Conservation (phyloP, 1,140 invertebrate genomes). For the Drosophila ironensis region DNA sequence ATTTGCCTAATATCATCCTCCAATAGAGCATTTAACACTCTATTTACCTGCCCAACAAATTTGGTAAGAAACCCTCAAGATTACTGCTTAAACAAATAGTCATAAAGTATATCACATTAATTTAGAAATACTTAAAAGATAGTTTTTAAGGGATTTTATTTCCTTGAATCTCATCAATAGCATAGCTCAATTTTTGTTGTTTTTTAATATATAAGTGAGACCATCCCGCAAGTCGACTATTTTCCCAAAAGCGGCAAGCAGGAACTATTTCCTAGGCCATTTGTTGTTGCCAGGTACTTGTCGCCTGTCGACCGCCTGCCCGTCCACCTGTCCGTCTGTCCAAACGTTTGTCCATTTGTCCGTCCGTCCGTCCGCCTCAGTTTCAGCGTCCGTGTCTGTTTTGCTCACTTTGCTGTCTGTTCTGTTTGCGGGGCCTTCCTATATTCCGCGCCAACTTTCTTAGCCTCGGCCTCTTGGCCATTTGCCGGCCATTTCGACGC, state of each 20-base stretch:
- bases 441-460: not conserved
- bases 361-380: not conserved
- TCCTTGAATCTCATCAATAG: no score
- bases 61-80: no score
- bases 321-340: not conserved
- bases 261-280: slow-evolving; percentile 24
- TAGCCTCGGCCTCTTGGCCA: not conserved
- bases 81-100: no score
- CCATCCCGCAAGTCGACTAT: not conserved
- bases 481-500: slow-evolving; percentile 27
- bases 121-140: no score
- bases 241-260: not conserved
- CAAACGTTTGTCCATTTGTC: slow-evolving; percentile 1
- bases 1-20: no score
- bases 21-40: no score
- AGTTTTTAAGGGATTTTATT: no score
- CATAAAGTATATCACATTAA: no score
- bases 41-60: no score
- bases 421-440: slow-evolving; percentile 18
- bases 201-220: no score
- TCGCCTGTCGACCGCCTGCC: slow-evolving; percentile 17
- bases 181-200: no score
- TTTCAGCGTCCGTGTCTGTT: slow-evolving; percentile 28
- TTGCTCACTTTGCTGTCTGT: slow-evolving; percentile 32
- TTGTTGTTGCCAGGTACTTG: slow-evolving; percentile 47